Evolutionary conservation across 2,797 vertebrate genomes (phyloP), one percentile per base, ranked within the genome.

Genomic region (Coregonus ussuriensis): DNA sequence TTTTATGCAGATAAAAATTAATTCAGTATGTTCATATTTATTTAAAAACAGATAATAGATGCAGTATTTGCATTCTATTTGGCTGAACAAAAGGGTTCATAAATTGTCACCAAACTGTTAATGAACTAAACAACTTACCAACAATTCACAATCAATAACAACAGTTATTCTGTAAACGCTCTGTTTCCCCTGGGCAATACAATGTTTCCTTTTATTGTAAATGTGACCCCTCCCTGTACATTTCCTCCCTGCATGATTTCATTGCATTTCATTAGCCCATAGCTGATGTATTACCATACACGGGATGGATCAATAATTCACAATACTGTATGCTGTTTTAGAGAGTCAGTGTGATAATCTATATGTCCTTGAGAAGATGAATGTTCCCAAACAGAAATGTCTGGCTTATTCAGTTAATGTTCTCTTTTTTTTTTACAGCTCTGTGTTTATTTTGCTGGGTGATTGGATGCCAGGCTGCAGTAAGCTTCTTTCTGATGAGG

Each of bases 401-500:
- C 21, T 35, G 74, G 70, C 62, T 70, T 78, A 74, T 63, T 63
- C 16, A 79, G 67, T 71, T 25, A 71, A 25, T 69, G 68, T 47
- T 25, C 59, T 72, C 35, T 29, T 51, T 35, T 77, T 35, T 33
- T 69, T 31, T 65, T 78, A 15, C 65, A 69, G 78, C 21, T 35
- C 31, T 76, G 83, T 84, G 56, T 82, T 86, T 85, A 69, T 82
- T 87, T 82, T 72, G 75, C 56, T 25, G 9, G 59, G 72, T 85
- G 84, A 88, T 79, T 82, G 78, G 81, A 54, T 54, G 4, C 6
- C 76, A 82, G 75, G 78, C 83, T 79, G 81, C 74, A 67, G 81
- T 81, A 25, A 47, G 76, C 86, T 85, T 85, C 83, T 47, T 83
- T 67, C 15, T 35, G 47, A 25, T 72, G 89, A 70, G 88, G 85